Base-by-base conservation (phyloP, 2,113 vertebrate genomes). In the Chloebia gouldiae region DNA sequence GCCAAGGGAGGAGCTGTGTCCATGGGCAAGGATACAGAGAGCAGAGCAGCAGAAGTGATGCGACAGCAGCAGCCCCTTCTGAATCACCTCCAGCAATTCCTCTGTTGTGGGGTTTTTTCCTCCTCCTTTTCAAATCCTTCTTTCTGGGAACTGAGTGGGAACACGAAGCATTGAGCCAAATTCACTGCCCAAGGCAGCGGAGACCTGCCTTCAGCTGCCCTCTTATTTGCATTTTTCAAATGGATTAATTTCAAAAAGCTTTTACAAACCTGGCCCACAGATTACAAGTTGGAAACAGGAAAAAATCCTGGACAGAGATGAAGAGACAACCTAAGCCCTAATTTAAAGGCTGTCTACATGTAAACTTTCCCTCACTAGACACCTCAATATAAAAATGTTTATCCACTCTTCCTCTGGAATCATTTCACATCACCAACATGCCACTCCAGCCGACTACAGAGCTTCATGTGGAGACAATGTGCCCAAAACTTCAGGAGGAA, bases 201-300 rank as follows among this genome's bases (percentile, higher is more conserved):
- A 84, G 73, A 40, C 70, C 77, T 91, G 86, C 91, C 83, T 91
- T 73, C 91, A 84, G 72, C 89, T 59, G 64, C 90, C 65, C 81
- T 51, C 78, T 11, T 16, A 88, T 60, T 91, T 54, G 24, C 71
- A 44, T 25, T 75, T 85, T 88, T 69, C 18, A 4, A 93, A 92
- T 0, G 1, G 53, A 65, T 53, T 80, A 18, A 37, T 80, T 92
- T 76, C 10, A 16, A 79, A 94, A 82, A 90, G 49, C 65, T 79
- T 61, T 77, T 35, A 39, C 8, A 89, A 87, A 86, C 45, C 75
- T 51, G 47, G 37, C 21, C 63, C 35, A 51, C 23, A 22, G 37
- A 76, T 73, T 70, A 72, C 42, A 13, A 45, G 5, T 18, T 68
- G 82, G 81, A 94, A 95, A 81, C 1, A 22, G 3, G 35, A 69